These are phyloP conservation scores for Botia almorhae DNA, from an alignment of 2,797 vertebrate genomes.

Conservation along the genomic window DNA sequence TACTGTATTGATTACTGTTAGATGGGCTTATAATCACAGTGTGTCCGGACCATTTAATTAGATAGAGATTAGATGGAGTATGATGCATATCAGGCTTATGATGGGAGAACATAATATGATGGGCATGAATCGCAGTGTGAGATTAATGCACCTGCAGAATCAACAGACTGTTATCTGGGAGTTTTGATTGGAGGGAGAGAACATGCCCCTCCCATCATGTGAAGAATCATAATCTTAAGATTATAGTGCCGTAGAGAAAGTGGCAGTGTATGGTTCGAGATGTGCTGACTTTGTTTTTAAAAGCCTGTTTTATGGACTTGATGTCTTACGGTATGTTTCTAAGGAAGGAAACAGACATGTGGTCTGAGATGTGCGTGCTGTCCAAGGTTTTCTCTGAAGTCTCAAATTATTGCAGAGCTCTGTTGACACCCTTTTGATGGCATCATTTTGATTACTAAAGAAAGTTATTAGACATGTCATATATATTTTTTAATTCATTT, in stretches of 20 bases:
- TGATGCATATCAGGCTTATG: conserved; percentile 20
- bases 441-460: background rate
- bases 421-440: background rate
- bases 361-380: background rate
- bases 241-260: background rate
- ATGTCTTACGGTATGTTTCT: background rate
- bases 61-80: conserved; percentile 36
- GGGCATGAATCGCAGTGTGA: conserved; percentile 19
- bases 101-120: conserved; percentile 22
- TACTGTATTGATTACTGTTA: conserved; percentile 42
- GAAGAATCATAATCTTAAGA: background rate
- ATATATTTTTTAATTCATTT: too few species aligned
- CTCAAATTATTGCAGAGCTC: background rate
- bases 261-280: background rate
- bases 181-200: conserved; percentile 31
- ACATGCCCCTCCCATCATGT: background rate
- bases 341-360: background rate
- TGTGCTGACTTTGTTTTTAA: background rate
- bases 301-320: background rate
- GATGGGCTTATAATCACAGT: conserved; percentile 29
- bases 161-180: conserved; percentile 31
- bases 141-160: conserved; percentile 29
- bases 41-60: conserved; percentile 27
- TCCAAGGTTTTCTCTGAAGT: background rate
- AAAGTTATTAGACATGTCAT: background rate